Base-by-base conservation (phyloP, 2,888 invertebrate genomes). In the Tachina grossa region DNA sequence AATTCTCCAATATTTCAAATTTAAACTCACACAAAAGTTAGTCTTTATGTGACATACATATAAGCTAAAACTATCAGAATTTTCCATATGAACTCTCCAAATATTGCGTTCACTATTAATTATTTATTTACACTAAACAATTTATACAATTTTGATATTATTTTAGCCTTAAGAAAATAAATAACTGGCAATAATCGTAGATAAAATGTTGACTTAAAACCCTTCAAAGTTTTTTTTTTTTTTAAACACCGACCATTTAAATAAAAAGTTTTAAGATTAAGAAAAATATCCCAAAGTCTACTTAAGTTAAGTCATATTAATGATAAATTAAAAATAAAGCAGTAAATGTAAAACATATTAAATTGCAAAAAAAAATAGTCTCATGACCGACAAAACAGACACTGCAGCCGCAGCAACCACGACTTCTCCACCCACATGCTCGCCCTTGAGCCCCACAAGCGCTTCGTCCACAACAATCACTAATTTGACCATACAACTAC, bases 311-410 rank as follows among this genome's bases (percentile, higher is more conserved):
- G 19, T 53, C 41, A 45, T 31, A 9, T 8, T 22, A n/a, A 59
- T 14, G 47, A 14, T 41, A 19, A 39, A 72, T 6, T 16, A 43
- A 41, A 65, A 13, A 2, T 59, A 22, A 47, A 49, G 39, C 63
- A 65, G 11, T 16, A n/a, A 9, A 3, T 47, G 16, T n/a, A 53
- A 65, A 59, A 43, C 22, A 55, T 41, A 51, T 66, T 66, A 43
- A 74, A 66, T 74, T 57, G 51, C 41, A 47, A 39, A 47, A 43
- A 22, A 65, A 53, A 13, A 69, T 61, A 53, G 55, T 14, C 31
- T 45, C 63, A 76, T 76, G 61, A 82, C 69, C 69, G 63, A 76
- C 16, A 69, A 69, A 47, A 63, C 55, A 69, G 63, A 65, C 55
- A 69, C 4, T 11, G 19, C 22, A 47, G 47, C 49, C 13, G n/a